These are phyloP conservation scores for Gambusia holbrooki DNA, from an alignment of 2,113 vertebrate species.

Conservation along the genomic window DNA sequence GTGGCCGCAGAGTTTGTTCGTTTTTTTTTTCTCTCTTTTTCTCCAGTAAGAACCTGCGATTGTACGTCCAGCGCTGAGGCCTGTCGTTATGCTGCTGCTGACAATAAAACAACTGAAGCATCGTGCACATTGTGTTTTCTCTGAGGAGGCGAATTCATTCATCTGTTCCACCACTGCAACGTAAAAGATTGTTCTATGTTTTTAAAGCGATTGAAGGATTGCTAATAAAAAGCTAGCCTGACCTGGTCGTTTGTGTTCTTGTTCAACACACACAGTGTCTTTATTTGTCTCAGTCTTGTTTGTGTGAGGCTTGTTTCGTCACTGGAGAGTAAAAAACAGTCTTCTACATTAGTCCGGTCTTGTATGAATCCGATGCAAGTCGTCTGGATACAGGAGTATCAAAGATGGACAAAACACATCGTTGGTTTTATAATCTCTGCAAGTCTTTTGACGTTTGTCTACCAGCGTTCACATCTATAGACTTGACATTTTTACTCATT, in stretches of 20 bases:
- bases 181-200: constrained; percentile 52
- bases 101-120: constrained; percentile 72
- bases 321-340: no score
- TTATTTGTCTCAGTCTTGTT: not conserved
- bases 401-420: not conserved
- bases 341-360: no score
- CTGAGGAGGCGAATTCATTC: constrained; percentile 70
- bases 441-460: no score
- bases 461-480: no score
- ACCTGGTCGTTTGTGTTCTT: constrained; percentile 32
- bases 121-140: constrained; percentile 50
- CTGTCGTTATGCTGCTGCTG: constrained; percentile 47
- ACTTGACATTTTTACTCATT: no score
- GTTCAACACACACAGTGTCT: not conserved
- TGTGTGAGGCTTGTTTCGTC: no score
- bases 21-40: constrained; percentile 21
- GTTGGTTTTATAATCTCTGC: not conserved
- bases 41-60: constrained; percentile 14
- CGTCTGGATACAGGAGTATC: not conserved
- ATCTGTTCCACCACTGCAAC: constrained; percentile 60
- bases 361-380: no score
- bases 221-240: constrained; percentile 52
- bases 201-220: constrained; percentile 69
- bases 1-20: constrained; percentile 36
- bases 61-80: constrained; percentile 27